Evolutionary conservation across 2,888 invertebrate species (phyloP), one percentile per base, ranked within the genome.

Genomic region (Cephus sareptanus): DNA sequence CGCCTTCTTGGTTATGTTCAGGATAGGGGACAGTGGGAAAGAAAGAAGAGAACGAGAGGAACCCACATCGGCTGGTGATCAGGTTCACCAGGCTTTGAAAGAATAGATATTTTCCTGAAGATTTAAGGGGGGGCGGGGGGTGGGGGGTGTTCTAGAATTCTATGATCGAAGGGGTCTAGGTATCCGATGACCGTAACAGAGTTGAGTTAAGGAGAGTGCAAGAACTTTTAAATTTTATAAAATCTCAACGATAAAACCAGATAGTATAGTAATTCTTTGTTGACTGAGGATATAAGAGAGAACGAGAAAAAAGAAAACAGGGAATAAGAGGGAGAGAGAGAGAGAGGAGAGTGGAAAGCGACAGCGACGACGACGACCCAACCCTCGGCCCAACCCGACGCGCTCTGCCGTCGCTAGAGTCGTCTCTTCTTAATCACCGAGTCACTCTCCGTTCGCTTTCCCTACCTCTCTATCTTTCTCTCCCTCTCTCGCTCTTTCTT

Each of bases 1-100:
- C 69, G 15, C 23, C 35, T 4, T 74, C n/a, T 37, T 40, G 68
- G 35, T 23, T 15, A 56, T 73, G 69, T 68, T 73, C 37, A 40
- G 56, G 56, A 56, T 56, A 56, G 56, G 56, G 56, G 56, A 56
- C 56, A 56, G 56, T 56, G 56, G 56, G 23, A 74, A 78, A 30
- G 70, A 71, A 74, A 9, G 76, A 75, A 71, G 33, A 70, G 15
- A 13, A 35, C 34, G 37, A 35, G 34, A 69, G 31, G 15, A 31
- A 11, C n/a, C 11, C 40, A 31, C 33, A 33, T 71, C 12, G 34
- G 30, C 71, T 15, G 33, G 71, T 71, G 33, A 34, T 71, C 71
- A 33, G 71, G 71, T 71, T 71, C 71, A 71, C 71, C 12, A 71
- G 31, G 31, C 71, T 33, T 31, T 56, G 56, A 56, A 56, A 56